Percentiles rank a stretch among this genome's conserved stretches.
These are phyloP conservation scores for Steinernema feltiae DNA, from an alignment of 1,140 invertebrate genomes.

Conservation along the genomic window DNA sequence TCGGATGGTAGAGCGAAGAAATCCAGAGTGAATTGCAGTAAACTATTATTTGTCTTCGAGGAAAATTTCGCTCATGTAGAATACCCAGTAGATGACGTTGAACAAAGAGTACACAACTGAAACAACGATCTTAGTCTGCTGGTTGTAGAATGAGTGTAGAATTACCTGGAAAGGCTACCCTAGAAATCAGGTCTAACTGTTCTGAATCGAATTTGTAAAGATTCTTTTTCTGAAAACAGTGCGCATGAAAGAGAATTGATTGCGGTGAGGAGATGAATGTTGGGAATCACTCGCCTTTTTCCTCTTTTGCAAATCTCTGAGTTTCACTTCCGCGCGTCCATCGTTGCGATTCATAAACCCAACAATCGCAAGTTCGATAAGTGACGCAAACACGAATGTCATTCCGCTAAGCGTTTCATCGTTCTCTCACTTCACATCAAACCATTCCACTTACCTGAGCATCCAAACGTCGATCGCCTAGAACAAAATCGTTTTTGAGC, in stretches of 20 bases:
- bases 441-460: constrained; percentile 32
- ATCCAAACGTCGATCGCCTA: constrained; percentile 45
- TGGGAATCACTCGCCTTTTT: neutral
- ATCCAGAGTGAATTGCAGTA: neutral
- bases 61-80: neutral
- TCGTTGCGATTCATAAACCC: neutral
- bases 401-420: neutral
- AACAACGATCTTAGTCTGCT: neutral
- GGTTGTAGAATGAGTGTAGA: neutral
- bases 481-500: neutral
- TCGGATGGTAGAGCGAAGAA: neutral
- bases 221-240: neutral
- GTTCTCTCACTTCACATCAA: neutral
- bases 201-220: neutral
- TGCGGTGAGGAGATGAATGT: no score
- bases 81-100: constrained; percentile 7
- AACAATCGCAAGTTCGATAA: neutral
- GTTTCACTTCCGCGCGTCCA: neutral
- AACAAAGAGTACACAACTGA: constrained; percentile 6
- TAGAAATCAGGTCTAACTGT: neutral
- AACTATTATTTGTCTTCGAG: neutral
- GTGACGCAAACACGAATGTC: constrained; percentile 7
- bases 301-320: neutral
- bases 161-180: neutral
- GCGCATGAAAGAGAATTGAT: no score